Conservation (phyloP, 2,113 vertebrate species). For the Oreotragus oreotragus region DNA sequence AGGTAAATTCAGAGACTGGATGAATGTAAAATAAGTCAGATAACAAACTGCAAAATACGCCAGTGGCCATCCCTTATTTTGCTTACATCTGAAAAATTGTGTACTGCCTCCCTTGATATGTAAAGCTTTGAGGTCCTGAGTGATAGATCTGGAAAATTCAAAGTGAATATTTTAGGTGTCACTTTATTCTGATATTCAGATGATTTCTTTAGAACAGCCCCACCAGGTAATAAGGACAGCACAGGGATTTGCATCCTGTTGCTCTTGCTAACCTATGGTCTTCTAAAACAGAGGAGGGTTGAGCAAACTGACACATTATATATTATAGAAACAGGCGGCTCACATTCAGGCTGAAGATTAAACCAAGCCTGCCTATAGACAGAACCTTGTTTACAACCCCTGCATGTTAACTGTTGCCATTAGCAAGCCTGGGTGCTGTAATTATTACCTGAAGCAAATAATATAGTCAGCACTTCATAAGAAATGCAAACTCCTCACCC, state of each 20-base stretch:
- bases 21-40: background rate
- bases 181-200: background rate
- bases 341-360: background rate
- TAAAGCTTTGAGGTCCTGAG: background rate
- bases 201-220: background rate
- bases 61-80: background rate
- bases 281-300: background rate
- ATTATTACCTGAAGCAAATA: slow-evolving; percentile 65
- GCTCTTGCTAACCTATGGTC: background rate
- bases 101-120: background rate
- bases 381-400: slow-evolving; percentile 15
- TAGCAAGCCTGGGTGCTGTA: slow-evolving; percentile 7
- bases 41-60: background rate
- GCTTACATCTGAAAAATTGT: background rate
- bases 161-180: background rate
- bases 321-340: background rate
- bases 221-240: no score
- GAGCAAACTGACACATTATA: background rate
- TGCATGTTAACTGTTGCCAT: slow-evolving; percentile 23
- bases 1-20: background rate
- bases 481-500: slow-evolving; percentile 46
- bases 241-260: background rate
- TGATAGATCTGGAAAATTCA: background rate
- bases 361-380: background rate
- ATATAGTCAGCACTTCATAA: slow-evolving; percentile 62